A percentile compares a stretch with the other conserved stretches of the same genome.
Evolutionary conservation across 2,113 vertebrate genomes (phyloP).

Genomic region (Kryptolebias marmoratus): DNA sequence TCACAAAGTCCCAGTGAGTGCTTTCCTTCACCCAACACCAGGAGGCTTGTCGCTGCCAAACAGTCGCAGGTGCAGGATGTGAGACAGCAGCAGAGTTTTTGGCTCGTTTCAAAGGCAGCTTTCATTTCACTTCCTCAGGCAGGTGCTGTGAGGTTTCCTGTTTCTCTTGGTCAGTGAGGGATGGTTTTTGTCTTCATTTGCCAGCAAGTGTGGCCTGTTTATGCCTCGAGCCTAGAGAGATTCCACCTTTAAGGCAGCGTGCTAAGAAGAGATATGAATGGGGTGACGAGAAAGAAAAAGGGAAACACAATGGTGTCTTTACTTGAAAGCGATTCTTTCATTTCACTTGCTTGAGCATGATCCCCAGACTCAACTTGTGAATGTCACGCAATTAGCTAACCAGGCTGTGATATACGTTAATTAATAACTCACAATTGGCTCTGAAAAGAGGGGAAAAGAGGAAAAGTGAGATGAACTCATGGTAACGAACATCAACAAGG

Average conservation of each 20-base stretch:
- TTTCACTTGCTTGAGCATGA: conserved; percentile 41
- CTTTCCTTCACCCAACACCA: conserved; percentile 52
- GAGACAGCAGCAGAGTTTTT: conserved; percentile 45
- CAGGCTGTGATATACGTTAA: conserved; percentile 58
- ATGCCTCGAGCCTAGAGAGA: conserved; percentile 31
- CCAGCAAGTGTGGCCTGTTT: conserved; percentile 35
- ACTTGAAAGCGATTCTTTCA: conserved; percentile 45
- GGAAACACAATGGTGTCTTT: conserved; percentile 30
- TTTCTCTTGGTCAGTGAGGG: conserved; percentile 62
- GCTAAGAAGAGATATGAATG: conserved; percentile 52
- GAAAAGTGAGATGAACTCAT: neutral
- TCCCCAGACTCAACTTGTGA: conserved; percentile 61
- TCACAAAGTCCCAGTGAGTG: conserved; percentile 43
- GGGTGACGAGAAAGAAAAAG: neutral
- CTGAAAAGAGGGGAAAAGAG: neutral
- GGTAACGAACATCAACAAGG: conserved; percentile 11
- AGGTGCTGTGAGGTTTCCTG: conserved; percentile 70
- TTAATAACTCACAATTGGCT: conserved; percentile 60
- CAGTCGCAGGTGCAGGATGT: conserved; percentile 74
- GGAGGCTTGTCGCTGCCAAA: conserved; percentile 54
- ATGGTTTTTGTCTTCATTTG: conserved; percentile 55
- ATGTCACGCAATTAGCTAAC: conserved; percentile 63
- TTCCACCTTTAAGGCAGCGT: conserved; percentile 24
- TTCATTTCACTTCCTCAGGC: conserved; percentile 73
- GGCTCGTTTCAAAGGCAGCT: conserved; percentile 68